These are phyloP conservation scores for Drosophila ezoana DNA, from an alignment of 2,888 invertebrate genomes.

Conservation along the genomic window DNA sequence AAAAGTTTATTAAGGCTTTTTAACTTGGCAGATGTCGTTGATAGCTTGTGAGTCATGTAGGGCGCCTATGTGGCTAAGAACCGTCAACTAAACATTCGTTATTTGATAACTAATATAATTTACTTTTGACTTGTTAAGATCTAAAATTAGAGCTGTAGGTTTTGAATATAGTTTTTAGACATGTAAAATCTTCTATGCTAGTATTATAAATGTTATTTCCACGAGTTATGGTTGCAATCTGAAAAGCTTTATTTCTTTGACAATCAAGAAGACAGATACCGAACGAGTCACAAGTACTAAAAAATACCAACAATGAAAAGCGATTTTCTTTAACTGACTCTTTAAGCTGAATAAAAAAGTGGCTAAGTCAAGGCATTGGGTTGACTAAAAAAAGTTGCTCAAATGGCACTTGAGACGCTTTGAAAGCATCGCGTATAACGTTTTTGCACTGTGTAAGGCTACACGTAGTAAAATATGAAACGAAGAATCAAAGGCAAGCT, in stretches of 20 bases:
- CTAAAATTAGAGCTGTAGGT: no score
- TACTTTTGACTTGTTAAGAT: no score
- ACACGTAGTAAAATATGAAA: slow-evolving; percentile 26
- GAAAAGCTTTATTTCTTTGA: no score
- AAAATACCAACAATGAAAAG: no score
- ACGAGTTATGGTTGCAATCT: no score
- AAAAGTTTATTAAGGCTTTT: slow-evolving; percentile 40
- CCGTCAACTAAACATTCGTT: slow-evolving; percentile 3
- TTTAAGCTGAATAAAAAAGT: no score
- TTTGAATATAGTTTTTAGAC: no score
- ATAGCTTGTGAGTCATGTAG: neutral
- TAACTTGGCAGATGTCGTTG: slow-evolving; percentile 4
- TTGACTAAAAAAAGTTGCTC: slow-evolving; percentile 45
- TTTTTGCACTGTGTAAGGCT: slow-evolving; percentile 21
- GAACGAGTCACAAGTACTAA: no score
- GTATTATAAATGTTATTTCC: no score
- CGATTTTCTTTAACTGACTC: no score
- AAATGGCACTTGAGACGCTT: slow-evolving; percentile 47
- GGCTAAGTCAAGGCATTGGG: neutral
- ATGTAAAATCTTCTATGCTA: no score
- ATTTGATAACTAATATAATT: neutral
- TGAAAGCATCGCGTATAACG: slow-evolving; percentile 44
- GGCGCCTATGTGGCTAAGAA: slow-evolving; percentile 18
- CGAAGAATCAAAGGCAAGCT: slow-evolving; percentile 6
- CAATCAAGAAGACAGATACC: no score